Evolutionary conservation across 2,888 invertebrate genomes (phyloP), one percentile per base, ranked within the genome.

Genomic region (Mythimna vitellina): DNA sequence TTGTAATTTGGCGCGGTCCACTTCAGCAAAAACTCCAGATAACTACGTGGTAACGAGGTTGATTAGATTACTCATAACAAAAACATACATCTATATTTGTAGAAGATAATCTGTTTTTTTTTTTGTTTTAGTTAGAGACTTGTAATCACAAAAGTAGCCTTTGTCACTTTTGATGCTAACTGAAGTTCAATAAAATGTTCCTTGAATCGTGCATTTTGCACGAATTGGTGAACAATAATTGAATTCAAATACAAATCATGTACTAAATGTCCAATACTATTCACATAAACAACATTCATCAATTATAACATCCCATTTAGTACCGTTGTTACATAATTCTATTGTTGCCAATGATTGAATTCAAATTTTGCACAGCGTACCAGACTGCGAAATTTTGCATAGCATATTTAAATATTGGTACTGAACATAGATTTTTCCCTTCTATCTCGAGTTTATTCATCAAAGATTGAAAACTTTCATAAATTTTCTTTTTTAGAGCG

Each of bases 391-490:
- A 46, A 56, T 64, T 51, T 61, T 57, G 51, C 35, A 65, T 32
- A 38, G 8, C 38, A 12, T 49, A 49, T 63, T 70, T 32, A 64
- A 76, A 70, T 70, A 64, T 60, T 76, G 46, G 54, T 38, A 61
- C 22, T 3, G 65, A 25, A 65, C 64, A 62, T 29, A 29, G 22
- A 65, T 46, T 56, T 68, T 56, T 22, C 57, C 17, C 8, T 60
- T 14, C 9, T n/a, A 22, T 38, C 22, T 8, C n/a, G 69, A 66
- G 51, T 78, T 78, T 73, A 56, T 58, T 64, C 29, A 56, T 64
- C 63, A 73, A 79, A 64, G 63, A 69, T 64, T 62, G 57, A 69
- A 65, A 66, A 65, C 51, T 6, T 29, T 29, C 3, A 3, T 29
- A 20, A 69, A 53, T 12, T 38, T 78, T 46, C 38, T 35, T 62